Evolutionary conservation across 1,140 invertebrate species (phyloP).

Genomic region (Uloborus diversus): DNA sequence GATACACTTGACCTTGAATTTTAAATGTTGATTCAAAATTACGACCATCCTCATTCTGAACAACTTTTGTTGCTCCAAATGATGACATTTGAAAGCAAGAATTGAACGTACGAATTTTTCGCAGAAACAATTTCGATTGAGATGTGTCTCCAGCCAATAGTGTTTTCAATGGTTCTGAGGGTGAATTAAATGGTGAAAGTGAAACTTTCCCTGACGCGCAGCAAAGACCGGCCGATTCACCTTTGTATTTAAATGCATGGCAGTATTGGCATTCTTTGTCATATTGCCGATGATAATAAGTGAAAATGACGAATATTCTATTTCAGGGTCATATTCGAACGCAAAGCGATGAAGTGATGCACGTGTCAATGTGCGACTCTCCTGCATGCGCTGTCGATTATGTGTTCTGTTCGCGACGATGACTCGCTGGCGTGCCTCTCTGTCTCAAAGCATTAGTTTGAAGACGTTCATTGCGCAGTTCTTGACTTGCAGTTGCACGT

Average conservation of each 20-base stretch:
- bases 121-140: conserved; percentile 64
- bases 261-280: conserved; percentile 5
- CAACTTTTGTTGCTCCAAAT: conserved; percentile 63
- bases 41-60: conserved; percentile 44
- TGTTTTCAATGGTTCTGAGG: conserved; percentile 58
- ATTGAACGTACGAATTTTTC: conserved; percentile 66
- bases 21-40: conserved; percentile 65
- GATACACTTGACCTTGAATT: too few species aligned
- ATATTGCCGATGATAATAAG: neutral
- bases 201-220: conserved; percentile 61
- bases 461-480: neutral
- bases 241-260: neutral
- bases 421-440: neutral
- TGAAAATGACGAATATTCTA: neutral
- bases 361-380: too few species aligned
- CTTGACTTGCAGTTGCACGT: neutral
- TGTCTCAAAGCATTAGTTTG: neutral
- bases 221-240: conserved; percentile 59
- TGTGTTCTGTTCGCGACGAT: neutral
- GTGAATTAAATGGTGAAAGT: conserved; percentile 59
- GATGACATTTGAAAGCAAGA: conserved; percentile 66
- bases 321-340: neutral
- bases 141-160: conserved; percentile 46
- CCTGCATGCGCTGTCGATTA: neutral
- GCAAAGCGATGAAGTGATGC: too few species aligned